These are phyloP conservation scores for Rhineura floridana DNA, from an alignment of 2,113 vertebrate species.

Conservation along the genomic window DNA sequence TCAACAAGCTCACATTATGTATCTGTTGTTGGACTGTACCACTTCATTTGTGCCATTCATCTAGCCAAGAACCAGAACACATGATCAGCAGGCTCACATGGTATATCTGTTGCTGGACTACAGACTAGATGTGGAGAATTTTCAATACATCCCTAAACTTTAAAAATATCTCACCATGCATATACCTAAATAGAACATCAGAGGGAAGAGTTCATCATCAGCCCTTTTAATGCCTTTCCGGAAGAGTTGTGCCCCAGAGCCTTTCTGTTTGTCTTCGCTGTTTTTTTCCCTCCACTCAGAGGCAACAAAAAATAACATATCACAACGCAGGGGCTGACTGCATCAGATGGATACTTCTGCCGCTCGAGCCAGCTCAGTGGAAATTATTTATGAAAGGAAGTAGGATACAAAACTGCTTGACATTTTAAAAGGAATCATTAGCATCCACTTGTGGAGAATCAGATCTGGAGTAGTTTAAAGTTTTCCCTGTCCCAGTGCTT, in stretches of 20 bases:
- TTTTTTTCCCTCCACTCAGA: not conserved
- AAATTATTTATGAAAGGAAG: slow-evolving; percentile 73
- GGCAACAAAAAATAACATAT: not conserved
- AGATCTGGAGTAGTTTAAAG: slow-evolving; percentile 73
- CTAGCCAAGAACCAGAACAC: not conserved
- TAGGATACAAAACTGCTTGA: slow-evolving; percentile 74
- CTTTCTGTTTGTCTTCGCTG: not conserved
- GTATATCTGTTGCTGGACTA: not conserved
- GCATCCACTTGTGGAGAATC: slow-evolving; percentile 73
- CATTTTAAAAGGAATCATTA: slow-evolving; percentile 81
- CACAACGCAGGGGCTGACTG: not conserved
- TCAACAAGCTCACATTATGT: not conserved
- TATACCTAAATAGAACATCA: not conserved
- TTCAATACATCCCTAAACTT: no score
- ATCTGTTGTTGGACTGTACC: not conserved
- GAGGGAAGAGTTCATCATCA: not conserved
- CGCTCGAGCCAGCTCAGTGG: slow-evolving; percentile 59
- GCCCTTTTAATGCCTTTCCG: not conserved
- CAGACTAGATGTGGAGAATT: no score
- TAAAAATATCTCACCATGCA: not conserved
- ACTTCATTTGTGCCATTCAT: no score
- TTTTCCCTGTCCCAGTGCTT: slow-evolving; percentile 47
- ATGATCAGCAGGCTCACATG: not conserved
- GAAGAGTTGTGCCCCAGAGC: not conserved
- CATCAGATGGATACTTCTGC: slow-evolving; percentile 59